phyloP scores from a whole-genome alignment of 2,888 invertebrate species.

The Gnatocerus cornutus region DNA sequence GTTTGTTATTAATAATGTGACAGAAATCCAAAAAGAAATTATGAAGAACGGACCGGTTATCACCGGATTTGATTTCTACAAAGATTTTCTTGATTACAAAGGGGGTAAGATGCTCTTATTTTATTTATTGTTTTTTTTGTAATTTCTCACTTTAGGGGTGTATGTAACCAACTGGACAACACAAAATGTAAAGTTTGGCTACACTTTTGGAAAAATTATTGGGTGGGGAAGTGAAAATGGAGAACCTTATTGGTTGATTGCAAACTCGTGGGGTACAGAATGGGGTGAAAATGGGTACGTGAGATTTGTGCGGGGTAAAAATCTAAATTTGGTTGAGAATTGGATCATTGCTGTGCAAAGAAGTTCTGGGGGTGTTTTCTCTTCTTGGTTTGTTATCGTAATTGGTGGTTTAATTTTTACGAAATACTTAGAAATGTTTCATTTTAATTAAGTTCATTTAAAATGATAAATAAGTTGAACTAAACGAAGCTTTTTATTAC shows the following conservation, averaged over 20 bases:
- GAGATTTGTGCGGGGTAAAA: neutral
- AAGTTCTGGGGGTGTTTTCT: too few species aligned
- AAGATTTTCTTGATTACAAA: conserved; percentile 70
- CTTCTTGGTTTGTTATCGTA: too few species aligned
- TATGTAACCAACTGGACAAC: neutral
- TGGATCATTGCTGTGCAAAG: too few species aligned
- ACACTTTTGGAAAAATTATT: neutral
- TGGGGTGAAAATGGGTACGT: neutral
- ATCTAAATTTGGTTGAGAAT: neutral
- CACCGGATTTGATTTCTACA: conserved; percentile 75
- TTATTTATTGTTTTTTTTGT: too few species aligned
- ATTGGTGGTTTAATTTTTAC: too few species aligned
- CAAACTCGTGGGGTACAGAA: neutral
- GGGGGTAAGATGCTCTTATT: neutral
- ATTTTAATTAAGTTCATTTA: too few species aligned
- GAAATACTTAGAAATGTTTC: too few species aligned
- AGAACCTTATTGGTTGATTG: neutral
- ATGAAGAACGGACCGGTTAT: conserved; percentile 79
- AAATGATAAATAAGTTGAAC: too few species aligned
- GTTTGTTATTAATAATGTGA: conserved; percentile 68
- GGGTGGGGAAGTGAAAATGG: neutral
- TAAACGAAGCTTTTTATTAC: too few species aligned
- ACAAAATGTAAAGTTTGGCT: neutral
- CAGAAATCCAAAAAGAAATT: conserved; percentile 50
- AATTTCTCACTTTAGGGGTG: too few species aligned